phyloP scores from a whole-genome alignment of 30 jellyfish, hydroid and myxozoan genomes.

The Cassiopea andromeda region DNA sequence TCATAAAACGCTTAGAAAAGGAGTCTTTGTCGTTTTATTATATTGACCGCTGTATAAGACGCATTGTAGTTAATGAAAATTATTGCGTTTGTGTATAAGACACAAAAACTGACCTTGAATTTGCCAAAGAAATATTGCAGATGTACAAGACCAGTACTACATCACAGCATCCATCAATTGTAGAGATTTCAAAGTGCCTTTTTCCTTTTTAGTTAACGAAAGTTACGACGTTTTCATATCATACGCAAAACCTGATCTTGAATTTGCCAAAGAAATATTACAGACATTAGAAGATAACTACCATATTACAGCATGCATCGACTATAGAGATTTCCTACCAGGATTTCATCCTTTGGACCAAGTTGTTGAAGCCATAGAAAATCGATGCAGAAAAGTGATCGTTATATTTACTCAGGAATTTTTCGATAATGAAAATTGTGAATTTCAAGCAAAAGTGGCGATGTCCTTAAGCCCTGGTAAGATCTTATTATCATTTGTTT shows the following conservation, averaged over 20 bases:
- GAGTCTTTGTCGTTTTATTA: no score
- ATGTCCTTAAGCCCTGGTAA: conserved; percentile 81
- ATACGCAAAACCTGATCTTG: conserved; percentile 78
- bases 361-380: conserved; percentile 73
- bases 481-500: background rate
- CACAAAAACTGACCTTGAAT: conserved; percentile 75
- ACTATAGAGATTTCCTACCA: conserved; percentile 83
- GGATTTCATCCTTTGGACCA: conserved; percentile 77
- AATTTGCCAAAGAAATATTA: conserved; percentile 74
- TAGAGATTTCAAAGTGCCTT: conserved; percentile 36
- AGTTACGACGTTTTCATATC: conserved; percentile 87
- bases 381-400: conserved; percentile 80
- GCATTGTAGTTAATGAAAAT: conserved; percentile 57
- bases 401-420: conserved; percentile 77
- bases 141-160: conserved; percentile 49
- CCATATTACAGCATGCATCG: conserved; percentile 74
- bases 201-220: conserved; percentile 50
- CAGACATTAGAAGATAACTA: conserved; percentile 43
- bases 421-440: conserved; percentile 75
- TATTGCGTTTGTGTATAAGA: conserved; percentile 85
- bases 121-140: conserved; percentile 69
- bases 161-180: conserved; percentile 75
- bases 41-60: no score
- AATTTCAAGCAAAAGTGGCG: conserved; percentile 86
- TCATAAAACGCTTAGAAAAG: no score